Base-by-base conservation (phyloP, 2,888 invertebrate species). In the Cyclophora punctaria region DNA sequence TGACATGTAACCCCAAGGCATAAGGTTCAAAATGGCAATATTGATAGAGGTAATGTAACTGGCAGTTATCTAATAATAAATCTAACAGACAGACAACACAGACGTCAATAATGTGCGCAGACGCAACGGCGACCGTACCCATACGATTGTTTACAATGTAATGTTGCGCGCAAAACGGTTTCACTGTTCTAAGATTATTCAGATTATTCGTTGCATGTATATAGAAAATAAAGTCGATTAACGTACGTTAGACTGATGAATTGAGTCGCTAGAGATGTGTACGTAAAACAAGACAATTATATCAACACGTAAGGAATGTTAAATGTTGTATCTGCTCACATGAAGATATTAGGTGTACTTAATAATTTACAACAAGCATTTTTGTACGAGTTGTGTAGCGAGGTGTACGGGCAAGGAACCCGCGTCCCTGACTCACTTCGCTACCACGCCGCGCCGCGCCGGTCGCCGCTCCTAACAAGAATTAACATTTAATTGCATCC, bases 401-500 rank as follows among this genome's bases (percentile, higher is more conserved):
- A 20, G 20, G 20, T 20, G 20, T 20, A 59, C 62, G 52, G 51
- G 62, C 58, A 55, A 58, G 62, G 48, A 52, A 50, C 49, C 44
- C 58, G 57, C 59, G 74, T 70, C 78, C 78, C 71, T 78, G 78
- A 74, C 76, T 78, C 67, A 71, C 64, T 67, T 75, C 55, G 62
- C 58, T 35, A 48, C 59, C 51, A 52, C 53, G 52, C 53, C 52
- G 37, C 63, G 57, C 55, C 51, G 52, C 53, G 52, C 53, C 52
- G 37, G 63, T 57, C 55, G 64, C 58, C 64, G 60, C 52, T 64
- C 63, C 63, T 62, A 54, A 49, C 62, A 56, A 63, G 65, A 66
- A 78, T 74, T 75, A 74, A 62, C 73, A 77, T 77, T 78, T 77
- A 79, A 78, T 78, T 78, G 73, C 67, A 50, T 44, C 41, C 50